Conservation (phyloP, 2,113 vertebrate species). For the Pampusana beccarii region DNA sequence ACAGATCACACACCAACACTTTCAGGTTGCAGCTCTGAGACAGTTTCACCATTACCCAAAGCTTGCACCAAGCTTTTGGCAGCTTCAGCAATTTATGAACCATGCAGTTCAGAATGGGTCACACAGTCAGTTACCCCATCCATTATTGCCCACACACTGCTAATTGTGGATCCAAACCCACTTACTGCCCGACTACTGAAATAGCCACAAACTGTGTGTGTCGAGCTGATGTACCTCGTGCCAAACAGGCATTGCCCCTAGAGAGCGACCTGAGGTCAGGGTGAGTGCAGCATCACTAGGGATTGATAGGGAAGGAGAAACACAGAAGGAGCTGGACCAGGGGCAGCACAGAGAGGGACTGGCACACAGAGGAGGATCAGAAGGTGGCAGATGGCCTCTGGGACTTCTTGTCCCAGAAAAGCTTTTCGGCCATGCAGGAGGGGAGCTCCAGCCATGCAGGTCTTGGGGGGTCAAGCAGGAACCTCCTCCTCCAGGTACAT, state of each 20-base stretch:
- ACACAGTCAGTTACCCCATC: neutral
- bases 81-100: neutral
- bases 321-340: neutral
- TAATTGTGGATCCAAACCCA: neutral
- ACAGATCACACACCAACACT: neutral
- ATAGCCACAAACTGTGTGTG: neutral
- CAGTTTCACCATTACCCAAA: neutral
- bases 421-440: neutral
- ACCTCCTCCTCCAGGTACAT: neutral
- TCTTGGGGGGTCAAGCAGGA: neutral
- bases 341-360: neutral
- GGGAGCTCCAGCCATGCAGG: neutral
- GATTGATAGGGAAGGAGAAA: neutral
- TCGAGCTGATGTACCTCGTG: neutral
- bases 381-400: neutral
- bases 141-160: neutral
- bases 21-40: neutral
- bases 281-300: neutral
- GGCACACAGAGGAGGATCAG: neutral
- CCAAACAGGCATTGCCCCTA: rapidly evolving
- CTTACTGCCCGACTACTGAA: neutral
- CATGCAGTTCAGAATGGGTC: neutral
- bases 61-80: neutral
- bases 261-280: rapidly evolving
- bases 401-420: neutral